phyloP scores from a whole-genome alignment of 2,797 vertebrate genomes.

The Stomatorhinus walkeri region DNA sequence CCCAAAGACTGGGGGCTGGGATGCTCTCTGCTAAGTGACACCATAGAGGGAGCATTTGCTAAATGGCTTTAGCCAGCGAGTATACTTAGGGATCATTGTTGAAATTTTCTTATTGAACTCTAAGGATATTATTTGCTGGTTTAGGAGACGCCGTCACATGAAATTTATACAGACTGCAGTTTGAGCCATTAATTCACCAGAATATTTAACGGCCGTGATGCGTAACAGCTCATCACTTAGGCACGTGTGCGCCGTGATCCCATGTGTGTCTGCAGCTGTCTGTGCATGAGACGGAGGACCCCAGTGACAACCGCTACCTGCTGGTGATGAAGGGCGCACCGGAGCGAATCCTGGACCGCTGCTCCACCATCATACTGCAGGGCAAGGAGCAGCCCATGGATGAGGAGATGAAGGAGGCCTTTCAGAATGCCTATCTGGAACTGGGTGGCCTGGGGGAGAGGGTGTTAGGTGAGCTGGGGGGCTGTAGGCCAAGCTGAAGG shows the following conservation, averaged over 20 bases:
- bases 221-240: not conserved
- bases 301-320: slow-evolving; percentile 71
- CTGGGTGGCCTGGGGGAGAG: slow-evolving; percentile 82
- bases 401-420: slow-evolving; percentile 81
- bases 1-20: not conserved
- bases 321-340: slow-evolving; percentile 89
- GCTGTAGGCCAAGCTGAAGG: not conserved
- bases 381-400: slow-evolving; percentile 84
- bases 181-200: not conserved
- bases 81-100: not conserved
- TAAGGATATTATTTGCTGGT: not conserved
- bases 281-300: slow-evolving; percentile 72
- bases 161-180: not conserved
- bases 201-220: not conserved
- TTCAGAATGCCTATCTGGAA: slow-evolving; percentile 83
- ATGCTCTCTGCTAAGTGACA: not conserved
- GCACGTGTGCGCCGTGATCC: not conserved
- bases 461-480: slow-evolving; percentile 63
- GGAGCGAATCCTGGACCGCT: slow-evolving; percentile 81
- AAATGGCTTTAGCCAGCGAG: not conserved
- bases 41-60: not conserved
- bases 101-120: not conserved
- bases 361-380: slow-evolving; percentile 76
- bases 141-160: not conserved
- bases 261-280: slow-evolving; percentile 62